phyloP scores from a whole-genome alignment of 2,797 vertebrate genomes.

The Notolabrus celidotus region DNA sequence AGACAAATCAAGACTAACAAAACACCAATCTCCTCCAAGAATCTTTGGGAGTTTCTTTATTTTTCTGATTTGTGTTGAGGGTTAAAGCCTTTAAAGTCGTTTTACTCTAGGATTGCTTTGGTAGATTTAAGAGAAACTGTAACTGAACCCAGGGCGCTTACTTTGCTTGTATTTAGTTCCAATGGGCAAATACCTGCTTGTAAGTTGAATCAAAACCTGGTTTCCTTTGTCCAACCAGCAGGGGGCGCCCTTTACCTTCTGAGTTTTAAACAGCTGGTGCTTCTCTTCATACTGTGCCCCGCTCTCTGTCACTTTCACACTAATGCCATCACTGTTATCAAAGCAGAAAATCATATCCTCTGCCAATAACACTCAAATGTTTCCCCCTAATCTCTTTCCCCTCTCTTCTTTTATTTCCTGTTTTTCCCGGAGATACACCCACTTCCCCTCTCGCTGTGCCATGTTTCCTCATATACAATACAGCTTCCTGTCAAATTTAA shows the following conservation, averaged over 20 bases:
- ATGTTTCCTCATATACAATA: constrained; percentile 59
- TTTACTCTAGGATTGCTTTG: no score
- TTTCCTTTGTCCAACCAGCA: constrained; percentile 48
- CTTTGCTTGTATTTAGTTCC: no score
- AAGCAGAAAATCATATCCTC: not conserved
- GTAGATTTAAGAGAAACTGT: no score
- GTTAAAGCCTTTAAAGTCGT: no score
- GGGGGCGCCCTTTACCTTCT: constrained; percentile 44
- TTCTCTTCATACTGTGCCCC: not conserved
- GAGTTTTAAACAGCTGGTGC: not conserved
- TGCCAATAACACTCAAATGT: constrained; percentile 7
- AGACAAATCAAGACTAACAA: no score
- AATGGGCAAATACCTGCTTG: no score
- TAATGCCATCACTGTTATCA: not conserved
- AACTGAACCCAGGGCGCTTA: no score
- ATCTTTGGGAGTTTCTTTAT: no score
- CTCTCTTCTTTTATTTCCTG: constrained; percentile 58
- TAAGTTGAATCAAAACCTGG: not conserved
- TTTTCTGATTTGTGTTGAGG: no score
- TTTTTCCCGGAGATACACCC: constrained; percentile 41
- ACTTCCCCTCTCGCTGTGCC: constrained; percentile 49
- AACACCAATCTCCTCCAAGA: no score
- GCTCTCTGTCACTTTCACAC: not conserved
- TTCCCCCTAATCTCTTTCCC: constrained; percentile 20
- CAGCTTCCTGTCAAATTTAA: constrained; percentile 45